Evolutionary conservation across 2,888 invertebrate species (phyloP), one percentile per base, ranked within the genome.

Genomic region (Mythimna impura): DNA sequence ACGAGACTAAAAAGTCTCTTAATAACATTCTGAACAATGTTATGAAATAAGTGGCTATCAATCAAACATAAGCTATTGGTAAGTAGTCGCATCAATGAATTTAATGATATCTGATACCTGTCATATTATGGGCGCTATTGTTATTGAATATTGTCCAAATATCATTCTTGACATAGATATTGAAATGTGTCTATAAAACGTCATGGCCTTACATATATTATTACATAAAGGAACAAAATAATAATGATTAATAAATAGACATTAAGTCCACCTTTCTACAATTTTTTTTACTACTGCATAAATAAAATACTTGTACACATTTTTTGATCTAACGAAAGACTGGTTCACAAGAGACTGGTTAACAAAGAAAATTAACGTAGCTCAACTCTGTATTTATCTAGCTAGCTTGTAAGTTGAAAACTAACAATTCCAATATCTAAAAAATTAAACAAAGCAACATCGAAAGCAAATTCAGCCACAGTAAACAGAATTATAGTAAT

Each of bases 101-200:
- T 36, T 17, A 75, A 69, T 69, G 68, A 64, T 52, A 71, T 71
- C 58, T 69, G 78, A 82, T 73, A 81, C 67, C 82, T 84, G 75
- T 73, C 78, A 78, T 75, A 73, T 61, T 60, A 71, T 30, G 64
- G 34, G 17, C 52, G 47, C 68, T 64, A 74, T 79, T 74, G 47
- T 78, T 81, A 52, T 40, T 50, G 10, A 63, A 58, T 22, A 12
- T 25, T 47, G 22, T 47, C 47, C 8, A 68, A 68, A 74, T 34
- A 47, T 20, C 1, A 63, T 40, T 50, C 6, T 40, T 55, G 17
- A 17, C 17, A 12, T 10, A 64, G 3, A 61, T 8, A 58, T 36
- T 20, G 14, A 20, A 47, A 36, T 55, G n/a, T 34, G 20, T 4
- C 1, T 58, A n/a, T 40, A 22, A 40, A 40, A 8, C 3, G 20